These are phyloP conservation scores for Lacerta bilineata DNA, from an alignment of 2,797 vertebrate genomes.

Conservation along the genomic window DNA sequence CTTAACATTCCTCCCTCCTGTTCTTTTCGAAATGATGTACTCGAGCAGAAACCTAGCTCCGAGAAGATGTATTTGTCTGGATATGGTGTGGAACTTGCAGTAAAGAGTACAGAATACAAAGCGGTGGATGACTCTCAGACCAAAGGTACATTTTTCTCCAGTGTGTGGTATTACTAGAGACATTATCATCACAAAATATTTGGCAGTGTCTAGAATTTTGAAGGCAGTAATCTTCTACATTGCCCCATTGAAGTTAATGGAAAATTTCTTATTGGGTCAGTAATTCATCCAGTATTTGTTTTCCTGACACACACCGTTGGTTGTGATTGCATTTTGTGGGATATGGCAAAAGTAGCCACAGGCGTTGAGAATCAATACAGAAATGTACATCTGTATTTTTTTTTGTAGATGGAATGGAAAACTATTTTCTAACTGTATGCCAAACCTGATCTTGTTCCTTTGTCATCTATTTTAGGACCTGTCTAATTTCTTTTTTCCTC, in stretches of 20 bases:
- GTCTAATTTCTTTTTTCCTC: conserved; percentile 19
- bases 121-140: conserved; percentile 92
- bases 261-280: conserved; percentile 31
- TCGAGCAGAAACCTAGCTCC: conserved; percentile 85
- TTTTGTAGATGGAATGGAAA: conserved; percentile 29
- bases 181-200: conserved; percentile 27
- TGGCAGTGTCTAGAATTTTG: conserved; percentile 17
- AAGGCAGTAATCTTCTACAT: conserved; percentile 40
- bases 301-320: conserved; percentile 23
- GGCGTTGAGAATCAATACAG: conserved; percentile 31
- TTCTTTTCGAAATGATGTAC: conserved; percentile 52
- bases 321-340: conserved; percentile 41
- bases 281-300: conserved; percentile 31
- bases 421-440: conserved; percentile 32
- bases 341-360: conserved; percentile 32
- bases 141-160: conserved; percentile 85
- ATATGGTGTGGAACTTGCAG: conserved; percentile 96
- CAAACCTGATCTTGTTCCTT: conserved; percentile 16
- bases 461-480: background rate
- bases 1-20: conserved; percentile 34
- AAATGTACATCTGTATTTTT: conserved; percentile 34
- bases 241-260: conserved; percentile 38
- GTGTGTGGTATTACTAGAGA: conserved; percentile 20
- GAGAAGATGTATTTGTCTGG: conserved; percentile 92
- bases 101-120: conserved; percentile 98